Evolutionary conservation across 1,140 invertebrate genomes (phyloP).

Genomic region (Meloidogyne floridensis): DNA sequence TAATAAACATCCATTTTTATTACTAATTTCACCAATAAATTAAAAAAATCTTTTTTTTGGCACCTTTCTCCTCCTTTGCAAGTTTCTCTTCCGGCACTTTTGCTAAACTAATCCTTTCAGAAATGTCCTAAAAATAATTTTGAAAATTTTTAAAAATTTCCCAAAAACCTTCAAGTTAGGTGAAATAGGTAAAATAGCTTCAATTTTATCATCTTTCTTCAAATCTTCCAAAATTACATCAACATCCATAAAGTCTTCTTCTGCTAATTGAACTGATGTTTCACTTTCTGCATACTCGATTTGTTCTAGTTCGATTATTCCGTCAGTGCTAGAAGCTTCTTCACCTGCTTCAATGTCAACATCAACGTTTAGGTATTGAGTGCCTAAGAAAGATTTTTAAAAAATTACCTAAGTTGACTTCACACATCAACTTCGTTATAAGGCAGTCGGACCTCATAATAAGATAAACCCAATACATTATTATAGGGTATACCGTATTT

Average conservation of each 20-base stretch:
- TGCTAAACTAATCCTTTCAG: not conserved
- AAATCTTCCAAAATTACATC: constrained; percentile 33
- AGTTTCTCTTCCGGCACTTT: not conserved
- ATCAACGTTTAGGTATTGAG: constrained; percentile 41
- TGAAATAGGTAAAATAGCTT: constrained; percentile 35
- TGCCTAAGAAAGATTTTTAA: constrained; percentile 8
- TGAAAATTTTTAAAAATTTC: not conserved
- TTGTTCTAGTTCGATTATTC: constrained; percentile 35
- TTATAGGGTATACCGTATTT: too few species aligned
- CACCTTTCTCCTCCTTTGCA: not conserved
- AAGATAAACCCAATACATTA: too few species aligned
- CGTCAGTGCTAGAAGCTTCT: constrained; percentile 40
- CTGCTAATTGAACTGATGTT: constrained; percentile 28
- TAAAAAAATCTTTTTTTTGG: not conserved
- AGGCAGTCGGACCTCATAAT: too few species aligned
- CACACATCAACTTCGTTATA: too few species aligned
- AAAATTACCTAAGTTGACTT: too few species aligned
- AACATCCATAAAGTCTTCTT: constrained; percentile 43
- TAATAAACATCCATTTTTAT: too few species aligned
- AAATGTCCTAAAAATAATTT: not conserved
- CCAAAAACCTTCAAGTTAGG: constrained; percentile 22
- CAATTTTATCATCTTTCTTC: constrained; percentile 31
- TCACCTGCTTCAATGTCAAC: constrained; percentile 45
- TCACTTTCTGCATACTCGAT: constrained; percentile 41
- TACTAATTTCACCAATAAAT: too few species aligned